Base-by-base conservation (phyloP, 2,888 invertebrate species). In the Tanytarsus gracilentus region DNA sequence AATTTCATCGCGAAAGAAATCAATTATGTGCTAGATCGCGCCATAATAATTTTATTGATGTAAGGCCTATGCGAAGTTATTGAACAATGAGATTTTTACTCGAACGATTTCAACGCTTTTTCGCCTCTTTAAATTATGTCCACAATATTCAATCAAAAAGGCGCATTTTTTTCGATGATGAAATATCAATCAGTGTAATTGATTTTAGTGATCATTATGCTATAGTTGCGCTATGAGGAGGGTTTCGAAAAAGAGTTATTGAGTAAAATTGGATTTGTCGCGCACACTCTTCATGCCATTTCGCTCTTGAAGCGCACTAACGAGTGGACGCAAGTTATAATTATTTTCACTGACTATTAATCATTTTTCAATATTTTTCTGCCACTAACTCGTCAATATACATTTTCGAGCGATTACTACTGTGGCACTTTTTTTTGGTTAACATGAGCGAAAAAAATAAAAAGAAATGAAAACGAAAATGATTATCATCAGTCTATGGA, bases 401-500 rank as follows among this genome's bases (percentile, higher is more conserved):
- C 44, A 18, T 18, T 18, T 21, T 23, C 44, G n/a, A n/a, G n/a
- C n/a, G n/a, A n/a, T n/a, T n/a, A 44, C 44, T 16, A 44, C 44
- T 44, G 18, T 44, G 11, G 44, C 44, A 44, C 44, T 18, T 44
- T 23, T 44, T 44, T 44, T 44, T 18, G 44, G 9, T n/a, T n/a
- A n/a, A n/a, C 9, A 14, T n/a, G 40, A 40, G 14, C 4, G 11
- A 44, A 18, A 18, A 44, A 44, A 18, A 44, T 16, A 40, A 14
- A 40, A 21, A 23, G 44, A 44, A 44, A 40, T 16, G 29, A 27
- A 50, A 51, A 51, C 14, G 25, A 27, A 52, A 53, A 39, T 55
- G 39, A 55, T 55, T 55, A 55, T 55, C 55, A 55, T 55, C 55
- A 39, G 55, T 33, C 55, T 40, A 40, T 55, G 39, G 55, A 55